Percentiles rank a stretch among this genome's conserved stretches.
phyloP scores from a whole-genome alignment of 2,113 vertebrate genomes.

The Melanotaenia duboulayi region DNA sequence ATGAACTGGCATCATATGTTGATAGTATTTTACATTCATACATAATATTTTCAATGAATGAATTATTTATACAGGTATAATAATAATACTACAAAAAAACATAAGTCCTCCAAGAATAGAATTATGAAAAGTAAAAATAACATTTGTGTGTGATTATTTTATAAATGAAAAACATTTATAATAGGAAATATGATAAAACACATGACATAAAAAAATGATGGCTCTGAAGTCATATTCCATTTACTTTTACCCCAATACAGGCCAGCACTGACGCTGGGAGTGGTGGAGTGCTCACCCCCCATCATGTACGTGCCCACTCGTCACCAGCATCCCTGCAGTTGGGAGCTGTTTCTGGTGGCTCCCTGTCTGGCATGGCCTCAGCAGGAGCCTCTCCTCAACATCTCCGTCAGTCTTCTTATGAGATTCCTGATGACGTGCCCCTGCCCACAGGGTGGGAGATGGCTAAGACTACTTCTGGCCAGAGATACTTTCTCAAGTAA shows the following conservation, averaged over 20 bases:
- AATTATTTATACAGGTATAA: too few species aligned
- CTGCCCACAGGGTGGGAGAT: conserved; percentile 98
- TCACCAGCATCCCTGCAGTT: conserved; percentile 96
- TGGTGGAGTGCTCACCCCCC: conserved; percentile 90
- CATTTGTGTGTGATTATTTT: too few species aligned
- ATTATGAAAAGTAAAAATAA: too few species aligned
- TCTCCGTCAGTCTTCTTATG: conserved; percentile 97
- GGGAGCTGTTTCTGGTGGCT: conserved; percentile 88
- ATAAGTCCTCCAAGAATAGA: too few species aligned
- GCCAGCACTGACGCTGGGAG: conserved; percentile 95
- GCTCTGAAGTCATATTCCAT: neutral
- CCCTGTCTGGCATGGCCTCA: conserved; percentile 84
- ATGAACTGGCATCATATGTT: too few species aligned
- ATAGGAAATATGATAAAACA: neutral
- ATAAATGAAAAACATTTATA: too few species aligned
- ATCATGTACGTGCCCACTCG: conserved; percentile 96
- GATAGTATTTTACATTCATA: too few species aligned
- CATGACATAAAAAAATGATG: neutral
- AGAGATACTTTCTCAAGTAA: conserved; percentile 99
- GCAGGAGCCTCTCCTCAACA: conserved; percentile 87
- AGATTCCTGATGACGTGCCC: conserved; percentile 95
- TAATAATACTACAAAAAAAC: too few species aligned
- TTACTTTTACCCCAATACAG: conserved; percentile 68
- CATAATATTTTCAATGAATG: too few species aligned
- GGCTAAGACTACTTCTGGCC: conserved; percentile 97